A percentile compares a stretch with the other conserved stretches of the same genome.
Evolutionary conservation across 2,113 vertebrate species (phyloP).

Genomic region (Cyprinodon brontotheroides): DNA sequence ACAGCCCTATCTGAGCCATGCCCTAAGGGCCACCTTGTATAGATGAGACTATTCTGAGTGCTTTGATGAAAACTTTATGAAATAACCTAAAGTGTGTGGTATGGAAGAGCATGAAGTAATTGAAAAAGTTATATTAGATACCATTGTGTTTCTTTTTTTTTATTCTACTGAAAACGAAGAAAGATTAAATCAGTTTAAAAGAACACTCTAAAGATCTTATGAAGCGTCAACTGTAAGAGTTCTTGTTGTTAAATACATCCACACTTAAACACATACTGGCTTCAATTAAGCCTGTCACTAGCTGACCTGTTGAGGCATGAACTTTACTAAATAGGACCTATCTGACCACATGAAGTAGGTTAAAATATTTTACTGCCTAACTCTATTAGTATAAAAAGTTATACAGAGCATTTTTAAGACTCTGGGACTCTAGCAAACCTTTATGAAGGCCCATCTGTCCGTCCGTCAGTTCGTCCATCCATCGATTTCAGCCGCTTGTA

Average conservation of each 20-base stretch:
- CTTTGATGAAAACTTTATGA: conserved; percentile 18
- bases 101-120: conserved; percentile 10
- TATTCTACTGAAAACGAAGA: not conserved
- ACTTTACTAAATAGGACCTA: not conserved
- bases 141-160: conserved; percentile 4
- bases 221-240: not conserved
- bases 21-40: conserved; percentile 23
- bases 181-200: conserved; percentile 1
- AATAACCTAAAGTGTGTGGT: conserved; percentile 2
- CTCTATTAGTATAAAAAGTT: too few species aligned
- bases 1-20: conserved; percentile 15
- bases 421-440: too few species aligned
- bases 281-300: not conserved
- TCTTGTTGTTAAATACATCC: too few species aligned
- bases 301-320: not conserved
- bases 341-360: not conserved
- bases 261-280: too few species aligned
- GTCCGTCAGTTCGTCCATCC: too few species aligned
- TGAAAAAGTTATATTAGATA: conserved; percentile 41
- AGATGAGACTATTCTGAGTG: conserved; percentile 39
- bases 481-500: too few species aligned
- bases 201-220: not conserved
- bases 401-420: not conserved
- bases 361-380: not conserved
- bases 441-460: too few species aligned